Base-by-base conservation (phyloP, 2,797 vertebrate genomes). In the Scarus forsteni region DNA sequence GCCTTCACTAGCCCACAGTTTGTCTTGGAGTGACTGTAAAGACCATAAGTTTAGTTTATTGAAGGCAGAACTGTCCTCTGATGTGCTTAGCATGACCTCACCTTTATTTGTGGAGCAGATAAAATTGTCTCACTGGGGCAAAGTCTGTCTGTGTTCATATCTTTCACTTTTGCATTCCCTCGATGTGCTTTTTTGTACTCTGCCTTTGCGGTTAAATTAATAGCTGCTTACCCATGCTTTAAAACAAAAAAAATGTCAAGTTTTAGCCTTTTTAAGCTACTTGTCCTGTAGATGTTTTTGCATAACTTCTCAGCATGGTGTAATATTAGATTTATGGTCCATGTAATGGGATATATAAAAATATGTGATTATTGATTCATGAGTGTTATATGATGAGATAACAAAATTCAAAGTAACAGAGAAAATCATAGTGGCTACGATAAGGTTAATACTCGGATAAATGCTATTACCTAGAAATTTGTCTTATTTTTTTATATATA, bases 71-170 rank as follows among this genome's bases (percentile, higher is more conserved):
- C 51, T n/a, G 16, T 61, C 42, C 13, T 58, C 0, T 61, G 45
- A 39, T 79, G 49, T 72, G 34, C 43, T 18, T 11, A 8, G 60
- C 79, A 63, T 77, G 70, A 79, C 83, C 77, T 73, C 85, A 87
- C 88, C 89, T 62, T 83, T 88, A 58, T 86, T 85, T 84, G 74
- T 71, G 16, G 15, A 80, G 68, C 61, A 65, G 80, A 79, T 73
- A 73, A 65, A 50, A 56, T 39, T 57, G 43, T 56, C 64, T 68
- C 46, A 16, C 15, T 42, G 5, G 86, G 70, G 8, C 81, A 85
- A 87, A 87, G 85, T 88, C 78, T 81, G 62, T 66, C 60, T 50
- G 40, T 63, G 60, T 58, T 48, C 62, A 13, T 60, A 59, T 48
- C 65, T 84, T 76, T 81, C 59, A 62, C 75, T 77, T 81, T 27